A percentile compares a stretch with the other conserved stretches of the same genome.
Evolutionary conservation across 2,113 vertebrate genomes (phyloP).

Genomic region (Aix galericulata): DNA sequence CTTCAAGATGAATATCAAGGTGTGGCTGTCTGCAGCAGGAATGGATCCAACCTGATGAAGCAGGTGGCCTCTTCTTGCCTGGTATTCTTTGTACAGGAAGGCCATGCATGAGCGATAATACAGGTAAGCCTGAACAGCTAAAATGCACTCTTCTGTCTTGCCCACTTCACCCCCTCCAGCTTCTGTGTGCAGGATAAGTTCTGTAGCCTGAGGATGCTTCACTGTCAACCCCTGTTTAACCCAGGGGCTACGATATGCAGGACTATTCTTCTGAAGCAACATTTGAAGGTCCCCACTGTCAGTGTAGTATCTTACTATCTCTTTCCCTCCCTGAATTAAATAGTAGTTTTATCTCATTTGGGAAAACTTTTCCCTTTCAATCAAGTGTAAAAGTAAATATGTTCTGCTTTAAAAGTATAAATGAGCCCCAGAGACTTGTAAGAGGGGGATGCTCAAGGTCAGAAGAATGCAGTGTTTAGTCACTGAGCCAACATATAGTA

Average conservation of each 20-base stretch:
- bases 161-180: background rate
- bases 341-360: background rate
- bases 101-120: background rate
- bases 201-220: background rate
- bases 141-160: background rate
- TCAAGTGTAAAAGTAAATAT: background rate
- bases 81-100: background rate
- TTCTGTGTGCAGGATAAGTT: background rate
- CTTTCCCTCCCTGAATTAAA: background rate
- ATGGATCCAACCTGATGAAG: background rate
- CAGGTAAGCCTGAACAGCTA: background rate
- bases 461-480: background rate
- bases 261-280: background rate
- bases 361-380: background rate
- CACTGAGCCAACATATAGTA: background rate
- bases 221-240: background rate
- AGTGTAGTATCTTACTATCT: background rate
- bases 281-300: background rate
- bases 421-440: background rate
- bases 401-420: background rate
- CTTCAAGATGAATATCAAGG: background rate
- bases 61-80: background rate
- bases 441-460: background rate
- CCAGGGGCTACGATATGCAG: rapidly evolving
- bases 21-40: background rate